A percentile compares a stretch with the other conserved stretches of the same genome.
These are phyloP conservation scores for Adelosebastes latens DNA, from an alignment of 2,797 vertebrate species.

Conservation along the genomic window DNA sequence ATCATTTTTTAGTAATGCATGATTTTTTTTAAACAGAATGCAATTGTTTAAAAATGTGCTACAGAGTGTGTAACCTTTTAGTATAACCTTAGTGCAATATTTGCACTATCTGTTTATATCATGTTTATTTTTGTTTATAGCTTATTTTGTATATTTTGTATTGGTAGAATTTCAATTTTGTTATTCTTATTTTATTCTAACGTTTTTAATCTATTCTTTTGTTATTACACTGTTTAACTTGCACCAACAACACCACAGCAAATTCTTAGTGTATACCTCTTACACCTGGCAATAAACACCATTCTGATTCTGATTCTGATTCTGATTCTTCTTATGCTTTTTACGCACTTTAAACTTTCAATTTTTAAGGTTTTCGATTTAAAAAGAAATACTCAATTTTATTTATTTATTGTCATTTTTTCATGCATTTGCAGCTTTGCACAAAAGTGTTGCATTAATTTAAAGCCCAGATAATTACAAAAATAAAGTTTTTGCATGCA, in stretches of 20 bases:
- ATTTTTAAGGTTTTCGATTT: not conserved
- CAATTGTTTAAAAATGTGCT: not conserved
- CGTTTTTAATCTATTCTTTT: no score
- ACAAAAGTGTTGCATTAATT: not conserved
- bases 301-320: no score
- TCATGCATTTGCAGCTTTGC: not conserved
- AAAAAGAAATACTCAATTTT: not conserved
- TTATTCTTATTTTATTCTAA: no score
- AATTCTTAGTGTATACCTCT: no score
- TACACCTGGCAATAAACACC: no score
- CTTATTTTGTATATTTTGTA: no score
- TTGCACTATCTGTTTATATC: not conserved
- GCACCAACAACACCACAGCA: no score
- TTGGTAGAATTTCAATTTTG: no score
- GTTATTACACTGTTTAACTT: no score
- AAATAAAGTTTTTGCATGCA: constrained; percentile 26
- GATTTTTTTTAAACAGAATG: not conserved
- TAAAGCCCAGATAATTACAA: not conserved
- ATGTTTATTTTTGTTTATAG: no score
- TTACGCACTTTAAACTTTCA: not conserved
- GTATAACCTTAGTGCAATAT: no score
- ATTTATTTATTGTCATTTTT: not conserved
- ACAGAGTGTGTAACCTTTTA: not conserved
- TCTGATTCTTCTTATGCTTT: not conserved
- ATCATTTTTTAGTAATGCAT: not conserved